phyloP scores from a whole-genome alignment of 2,888 invertebrate genomes.

The Boloria selene region DNA sequence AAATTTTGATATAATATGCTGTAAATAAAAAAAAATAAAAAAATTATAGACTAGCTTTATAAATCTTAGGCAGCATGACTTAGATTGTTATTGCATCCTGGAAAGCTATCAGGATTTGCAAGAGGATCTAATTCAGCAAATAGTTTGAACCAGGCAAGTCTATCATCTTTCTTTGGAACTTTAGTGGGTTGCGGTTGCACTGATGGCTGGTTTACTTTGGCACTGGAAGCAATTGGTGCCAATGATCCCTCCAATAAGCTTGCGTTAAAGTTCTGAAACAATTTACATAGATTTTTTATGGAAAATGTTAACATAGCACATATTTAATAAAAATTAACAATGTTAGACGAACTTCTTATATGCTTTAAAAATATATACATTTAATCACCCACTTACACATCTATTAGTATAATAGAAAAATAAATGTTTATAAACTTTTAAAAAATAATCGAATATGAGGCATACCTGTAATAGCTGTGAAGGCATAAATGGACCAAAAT shows the following conservation, averaged over 20 bases:
- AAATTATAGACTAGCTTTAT: not conserved
- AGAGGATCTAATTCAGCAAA: constrained; percentile 97
- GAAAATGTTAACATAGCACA: no score
- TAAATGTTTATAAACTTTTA: not conserved
- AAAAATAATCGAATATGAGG: not conserved
- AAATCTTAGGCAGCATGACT: constrained; percentile 76
- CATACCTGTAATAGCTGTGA: constrained; percentile 76
- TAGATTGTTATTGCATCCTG: constrained; percentile 69
- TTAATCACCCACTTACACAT: no score
- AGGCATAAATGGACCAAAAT: constrained; percentile 74
- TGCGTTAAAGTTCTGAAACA: constrained; percentile 57
- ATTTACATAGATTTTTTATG: not conserved
- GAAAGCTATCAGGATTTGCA: constrained; percentile 88
- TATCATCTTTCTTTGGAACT: constrained; percentile 79
- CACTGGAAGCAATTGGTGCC: constrained; percentile 48
- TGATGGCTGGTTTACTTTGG: constrained; percentile 33
- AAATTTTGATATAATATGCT: constrained; percentile 7
- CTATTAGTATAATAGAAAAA: not conserved
- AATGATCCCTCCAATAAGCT: constrained; percentile 55
- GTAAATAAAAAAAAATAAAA: not conserved
- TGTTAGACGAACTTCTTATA: no score
- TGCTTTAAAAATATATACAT: no score
- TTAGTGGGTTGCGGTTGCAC: constrained; percentile 23
- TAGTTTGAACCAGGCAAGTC: constrained; percentile 90
- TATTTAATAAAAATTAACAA: no score